phyloP scores from a whole-genome alignment of 2,113 vertebrate genomes.

The Spilogale gracilis region DNA sequence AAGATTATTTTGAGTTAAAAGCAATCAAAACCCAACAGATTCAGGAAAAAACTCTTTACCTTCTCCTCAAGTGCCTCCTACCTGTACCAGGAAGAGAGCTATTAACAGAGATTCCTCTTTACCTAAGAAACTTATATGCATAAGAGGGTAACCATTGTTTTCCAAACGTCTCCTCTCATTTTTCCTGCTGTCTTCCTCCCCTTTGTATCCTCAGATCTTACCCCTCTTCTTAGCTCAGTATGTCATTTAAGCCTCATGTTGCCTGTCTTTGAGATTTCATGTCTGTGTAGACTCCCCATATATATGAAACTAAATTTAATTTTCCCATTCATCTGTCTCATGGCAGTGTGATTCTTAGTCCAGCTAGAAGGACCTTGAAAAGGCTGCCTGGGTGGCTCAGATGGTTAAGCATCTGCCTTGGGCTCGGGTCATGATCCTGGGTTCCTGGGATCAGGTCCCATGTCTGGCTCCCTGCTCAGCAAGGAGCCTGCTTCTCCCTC shows the following conservation, averaged over 20 bases:
- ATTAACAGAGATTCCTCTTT: neutral
- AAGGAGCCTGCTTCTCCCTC: too few species aligned
- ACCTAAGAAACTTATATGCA: neutral
- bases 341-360: neutral
- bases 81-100: neutral
- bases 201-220: neutral
- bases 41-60: neutral
- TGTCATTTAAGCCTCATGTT: neutral
- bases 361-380: neutral
- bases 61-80: neutral
- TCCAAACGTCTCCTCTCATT: neutral
- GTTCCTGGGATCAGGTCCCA: too few species aligned
- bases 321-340: neutral
- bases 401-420: too few species aligned
- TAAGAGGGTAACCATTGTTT: neutral
- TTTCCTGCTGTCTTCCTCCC: neutral
- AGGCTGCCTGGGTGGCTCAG: too few species aligned
- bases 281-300: neutral
- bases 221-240: neutral
- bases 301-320: neutral
- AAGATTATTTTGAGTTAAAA: neutral
- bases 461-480: too few species aligned
- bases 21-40: neutral
- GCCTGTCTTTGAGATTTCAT: neutral
- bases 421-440: too few species aligned